Percentiles rank a stretch among this genome's conserved stretches.
phyloP scores from a whole-genome alignment of 2,888 invertebrate species.

The Petrophora chlorosata region DNA sequence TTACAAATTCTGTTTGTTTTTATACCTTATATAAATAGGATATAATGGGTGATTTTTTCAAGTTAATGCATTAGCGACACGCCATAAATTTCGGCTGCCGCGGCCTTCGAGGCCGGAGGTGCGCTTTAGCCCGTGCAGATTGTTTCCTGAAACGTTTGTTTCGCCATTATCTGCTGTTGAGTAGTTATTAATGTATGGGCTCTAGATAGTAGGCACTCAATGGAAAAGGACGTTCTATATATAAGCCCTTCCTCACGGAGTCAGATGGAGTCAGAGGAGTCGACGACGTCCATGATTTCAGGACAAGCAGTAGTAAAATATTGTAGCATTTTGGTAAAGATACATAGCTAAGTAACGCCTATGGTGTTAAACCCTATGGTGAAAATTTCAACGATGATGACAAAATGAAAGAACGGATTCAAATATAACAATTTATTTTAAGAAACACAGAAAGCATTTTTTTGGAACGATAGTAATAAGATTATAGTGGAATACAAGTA shows the following conservation, averaged over 20 bases:
- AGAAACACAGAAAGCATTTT: too few relatives aligned
- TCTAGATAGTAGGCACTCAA: neutral
- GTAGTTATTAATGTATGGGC: neutral
- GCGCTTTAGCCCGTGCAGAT: constrained; percentile 34
- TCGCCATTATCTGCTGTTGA: constrained; percentile 13
- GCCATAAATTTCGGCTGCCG: constrained; percentile 26
- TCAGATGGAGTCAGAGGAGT: too few relatives aligned
- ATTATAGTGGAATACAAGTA: too few relatives aligned
- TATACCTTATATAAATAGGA: constrained; percentile 22
- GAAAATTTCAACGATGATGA: too few relatives aligned
- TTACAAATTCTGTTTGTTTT: constrained; percentile 20
- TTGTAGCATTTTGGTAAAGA: too few relatives aligned
- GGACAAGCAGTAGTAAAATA: too few relatives aligned
- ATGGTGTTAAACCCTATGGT: too few relatives aligned
- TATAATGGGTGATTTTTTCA: constrained; percentile 27
- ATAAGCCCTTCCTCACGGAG: too few relatives aligned
- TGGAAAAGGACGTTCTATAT: neutral
- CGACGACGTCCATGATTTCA: too few relatives aligned
- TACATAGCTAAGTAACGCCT: too few relatives aligned
- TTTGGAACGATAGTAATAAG: too few relatives aligned
- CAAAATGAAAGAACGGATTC: too few relatives aligned
- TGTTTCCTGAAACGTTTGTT: constrained; percentile 27
- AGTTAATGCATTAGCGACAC: constrained; percentile 28
- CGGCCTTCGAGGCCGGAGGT: constrained; percentile 43
- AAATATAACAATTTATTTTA: neutral